Evolutionary conservation across 2,888 invertebrate genomes (phyloP).

Genomic region (Metalampra italica): DNA sequence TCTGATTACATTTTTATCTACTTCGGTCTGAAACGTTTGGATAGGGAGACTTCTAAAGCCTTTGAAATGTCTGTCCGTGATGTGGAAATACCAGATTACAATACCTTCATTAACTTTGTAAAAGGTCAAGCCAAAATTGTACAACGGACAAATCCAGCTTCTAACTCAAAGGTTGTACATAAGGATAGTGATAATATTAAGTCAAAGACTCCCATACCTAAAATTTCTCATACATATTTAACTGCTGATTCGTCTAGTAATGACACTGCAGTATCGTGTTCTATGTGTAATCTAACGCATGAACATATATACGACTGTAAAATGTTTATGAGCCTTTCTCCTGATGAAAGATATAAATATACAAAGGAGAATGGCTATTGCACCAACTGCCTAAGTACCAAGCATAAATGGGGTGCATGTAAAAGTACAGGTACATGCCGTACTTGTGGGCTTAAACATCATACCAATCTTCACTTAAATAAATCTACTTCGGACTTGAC

Average conservation of each 20-base stretch:
- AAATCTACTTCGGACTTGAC: background rate
- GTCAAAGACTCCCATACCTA: background rate
- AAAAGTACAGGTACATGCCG: background rate
- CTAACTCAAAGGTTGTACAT: background rate
- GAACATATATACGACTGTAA: background rate
- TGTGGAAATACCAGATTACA: background rate
- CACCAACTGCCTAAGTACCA: conserved; percentile 3
- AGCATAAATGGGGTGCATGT: background rate
- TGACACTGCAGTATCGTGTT: background rate
- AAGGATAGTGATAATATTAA: background rate
- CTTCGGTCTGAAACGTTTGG: background rate
- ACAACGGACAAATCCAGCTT: background rate
- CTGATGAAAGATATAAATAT: background rate
- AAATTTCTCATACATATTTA: background rate
- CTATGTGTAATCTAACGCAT: background rate
- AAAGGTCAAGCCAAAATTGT: background rate
- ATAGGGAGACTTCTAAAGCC: background rate
- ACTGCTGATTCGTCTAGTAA: background rate
- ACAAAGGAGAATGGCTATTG: conserved; percentile 1
- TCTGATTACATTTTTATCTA: background rate
- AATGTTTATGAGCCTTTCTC: background rate
- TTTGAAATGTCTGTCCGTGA: background rate
- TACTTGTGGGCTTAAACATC: background rate
- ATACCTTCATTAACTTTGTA: background rate
- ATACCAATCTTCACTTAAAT: background rate